Evolutionary conservation across 2,797 vertebrate genomes (phyloP), one percentile per base, ranked within the genome.

Genomic region (Hydrocynus forskahlii): DNA sequence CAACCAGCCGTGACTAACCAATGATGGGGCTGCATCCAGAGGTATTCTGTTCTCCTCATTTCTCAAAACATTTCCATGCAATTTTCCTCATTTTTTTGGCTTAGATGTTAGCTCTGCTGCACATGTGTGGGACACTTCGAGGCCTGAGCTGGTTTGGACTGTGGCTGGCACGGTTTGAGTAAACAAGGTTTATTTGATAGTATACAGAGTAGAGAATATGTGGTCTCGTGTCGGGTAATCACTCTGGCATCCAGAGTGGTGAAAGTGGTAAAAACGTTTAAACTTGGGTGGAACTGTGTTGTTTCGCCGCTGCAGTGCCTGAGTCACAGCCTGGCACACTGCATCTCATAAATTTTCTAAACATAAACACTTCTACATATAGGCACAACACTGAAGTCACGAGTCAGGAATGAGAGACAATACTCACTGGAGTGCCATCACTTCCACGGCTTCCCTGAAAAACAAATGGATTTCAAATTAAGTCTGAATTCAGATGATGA

Each of bases 371-470:
- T n/a, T 40, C 9, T n/a, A 43, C 21, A 50, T 63, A 21, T 29
- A 64, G 29, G 23, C 7, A 25, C 23, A 1, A 25, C 68, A 43
- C 13, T 29, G 4, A 48, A 50, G 40, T 25, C 38, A 19, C 7
- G 7, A 55, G 16, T 64, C 21, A 78, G 6, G 14, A 72, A n/a
- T 10, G 50, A 66, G 45, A 66, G 10, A 29, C 1, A 57, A 16
- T 84, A 95, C 95, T 95, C 90, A 97, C 90, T 0, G 80, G 62
- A 43, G 78, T 67, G 4, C 91, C 92, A 1, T 79, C 77, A 90
- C 93, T 93, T 74, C 94, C 95, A 90, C 91, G 90, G 75, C 74
- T 86, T 62, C 92, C 94, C 95, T 96, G 85, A 75, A 89, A 94
- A 64, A 89, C 78, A 86, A 87, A 13, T 69, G 29, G 59, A 29